Evolutionary conservation across 2,888 invertebrate species (phyloP).

Genomic region (Napeogenes sylphis): DNA sequence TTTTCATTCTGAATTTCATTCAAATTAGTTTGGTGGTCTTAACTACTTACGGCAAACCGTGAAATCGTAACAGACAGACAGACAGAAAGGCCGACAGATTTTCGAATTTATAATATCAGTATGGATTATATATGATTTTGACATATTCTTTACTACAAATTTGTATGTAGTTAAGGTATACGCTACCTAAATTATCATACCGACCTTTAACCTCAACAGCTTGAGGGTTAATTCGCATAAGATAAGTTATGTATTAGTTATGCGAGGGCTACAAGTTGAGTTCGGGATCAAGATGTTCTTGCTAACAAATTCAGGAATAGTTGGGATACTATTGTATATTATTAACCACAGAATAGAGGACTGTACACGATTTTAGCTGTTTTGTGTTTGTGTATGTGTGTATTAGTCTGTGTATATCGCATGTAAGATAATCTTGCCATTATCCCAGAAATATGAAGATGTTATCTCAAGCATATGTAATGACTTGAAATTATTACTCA

Average conservation of each 20-base stretch:
- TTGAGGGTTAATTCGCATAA: slow-evolving; percentile 20
- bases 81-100: too few species aligned
- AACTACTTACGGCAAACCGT: too few species aligned
- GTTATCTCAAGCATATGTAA: too few species aligned
- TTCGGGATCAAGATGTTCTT: slow-evolving; percentile 6
- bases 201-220: slow-evolving; percentile 4
- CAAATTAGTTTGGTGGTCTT: too few species aligned
- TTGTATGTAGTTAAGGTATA: slow-evolving; percentile 1
- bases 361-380: neutral
- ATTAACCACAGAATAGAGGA: neutral
- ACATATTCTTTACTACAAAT: neutral
- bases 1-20: too few species aligned
- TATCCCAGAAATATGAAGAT: too few species aligned
- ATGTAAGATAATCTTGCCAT: too few species aligned
- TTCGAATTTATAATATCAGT: too few species aligned
- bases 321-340: slow-evolving; percentile 4
- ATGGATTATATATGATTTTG: neutral
- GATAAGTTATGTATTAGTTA: slow-evolving; percentile 24
- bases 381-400: neutral
- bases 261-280: slow-evolving; percentile 9
- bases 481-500: neutral
- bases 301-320: slow-evolving; percentile 4
- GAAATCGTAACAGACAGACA: too few species aligned
- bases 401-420: too few species aligned
- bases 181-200: neutral